phyloP scores from a whole-genome alignment of 2,113 vertebrate species.

The Pituophis catenifer region DNA sequence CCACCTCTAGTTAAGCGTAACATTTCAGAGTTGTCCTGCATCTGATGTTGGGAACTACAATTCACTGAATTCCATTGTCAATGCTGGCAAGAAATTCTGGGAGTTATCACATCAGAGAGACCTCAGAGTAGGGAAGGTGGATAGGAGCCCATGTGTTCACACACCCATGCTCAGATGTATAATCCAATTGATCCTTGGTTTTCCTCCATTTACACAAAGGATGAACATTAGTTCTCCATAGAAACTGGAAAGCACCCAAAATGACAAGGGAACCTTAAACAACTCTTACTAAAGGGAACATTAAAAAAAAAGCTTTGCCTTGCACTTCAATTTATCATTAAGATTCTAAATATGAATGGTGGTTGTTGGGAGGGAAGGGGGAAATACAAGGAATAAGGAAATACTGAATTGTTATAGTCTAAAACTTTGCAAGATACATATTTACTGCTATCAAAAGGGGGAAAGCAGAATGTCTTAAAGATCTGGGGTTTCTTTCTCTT shows the following conservation, averaged over 20 bases:
- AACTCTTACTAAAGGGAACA: background rate
- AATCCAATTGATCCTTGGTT: background rate
- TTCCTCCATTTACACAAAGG: background rate
- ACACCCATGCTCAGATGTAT: background rate
- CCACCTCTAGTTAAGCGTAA: background rate
- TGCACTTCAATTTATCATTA: background rate
- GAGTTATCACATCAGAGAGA: background rate
- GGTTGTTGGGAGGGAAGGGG: background rate
- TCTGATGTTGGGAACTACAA: background rate
- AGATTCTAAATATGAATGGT: background rate
- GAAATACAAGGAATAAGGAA: background rate
- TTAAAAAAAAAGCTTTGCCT: background rate
- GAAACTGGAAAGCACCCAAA: background rate
- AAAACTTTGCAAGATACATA: background rate
- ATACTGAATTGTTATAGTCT: background rate
- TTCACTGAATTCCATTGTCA: background rate
- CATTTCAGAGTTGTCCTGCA: background rate
- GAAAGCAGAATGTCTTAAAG: too few relatives aligned
- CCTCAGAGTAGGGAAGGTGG: background rate
- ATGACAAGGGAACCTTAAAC: background rate
- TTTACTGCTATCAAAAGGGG: too few relatives aligned
- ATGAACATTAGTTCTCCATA: background rate
- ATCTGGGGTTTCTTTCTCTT: too few relatives aligned
- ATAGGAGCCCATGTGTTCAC: background rate
- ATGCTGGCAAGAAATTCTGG: background rate